Conservation (phyloP, 2,888 invertebrate species). For the Dryococelus australis region DNA sequence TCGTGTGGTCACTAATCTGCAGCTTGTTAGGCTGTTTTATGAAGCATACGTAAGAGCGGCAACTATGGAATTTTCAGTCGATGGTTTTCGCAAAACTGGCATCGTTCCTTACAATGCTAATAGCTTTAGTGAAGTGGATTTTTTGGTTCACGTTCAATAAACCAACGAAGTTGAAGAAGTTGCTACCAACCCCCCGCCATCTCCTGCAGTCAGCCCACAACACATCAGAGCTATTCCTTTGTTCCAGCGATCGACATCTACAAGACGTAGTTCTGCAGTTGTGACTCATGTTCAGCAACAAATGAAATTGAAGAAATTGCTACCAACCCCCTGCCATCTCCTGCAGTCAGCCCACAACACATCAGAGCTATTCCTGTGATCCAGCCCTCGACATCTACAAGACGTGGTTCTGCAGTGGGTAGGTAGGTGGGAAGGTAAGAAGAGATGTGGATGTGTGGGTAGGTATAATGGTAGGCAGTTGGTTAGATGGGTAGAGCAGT, state of each 20-base stretch:
- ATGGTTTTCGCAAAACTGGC: constrained; percentile 29
- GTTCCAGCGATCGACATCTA: not conserved
- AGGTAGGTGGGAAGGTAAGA: too few relatives aligned
- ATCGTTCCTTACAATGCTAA: constrained; percentile 27
- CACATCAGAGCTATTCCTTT: not conserved
- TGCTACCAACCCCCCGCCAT: not conserved
- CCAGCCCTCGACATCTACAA: not conserved
- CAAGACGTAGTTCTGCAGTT: constrained; percentile 1
- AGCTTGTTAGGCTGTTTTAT: not conserved
- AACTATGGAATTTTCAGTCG: constrained; percentile 21
- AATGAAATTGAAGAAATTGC: not conserved
- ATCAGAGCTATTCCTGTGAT: constrained; percentile 9
- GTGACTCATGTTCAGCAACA: not conserved
- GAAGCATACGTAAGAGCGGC: constrained; percentile 13
- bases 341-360: not conserved
- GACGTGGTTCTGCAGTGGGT: constrained; percentile 7
- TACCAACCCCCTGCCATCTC: not conserved
- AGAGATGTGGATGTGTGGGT: too few relatives aligned
- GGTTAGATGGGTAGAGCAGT: too few relatives aligned
- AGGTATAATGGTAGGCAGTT: too few relatives aligned
- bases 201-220: not conserved
- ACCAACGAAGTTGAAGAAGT: not conserved
- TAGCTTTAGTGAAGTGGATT: not conserved
- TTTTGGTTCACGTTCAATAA: not conserved
- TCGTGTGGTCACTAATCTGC: constrained; percentile 12